These are phyloP conservation scores for Tribolium castaneum DNA, from an alignment of 1,140 invertebrate genomes.

Conservation along the genomic window DNA sequence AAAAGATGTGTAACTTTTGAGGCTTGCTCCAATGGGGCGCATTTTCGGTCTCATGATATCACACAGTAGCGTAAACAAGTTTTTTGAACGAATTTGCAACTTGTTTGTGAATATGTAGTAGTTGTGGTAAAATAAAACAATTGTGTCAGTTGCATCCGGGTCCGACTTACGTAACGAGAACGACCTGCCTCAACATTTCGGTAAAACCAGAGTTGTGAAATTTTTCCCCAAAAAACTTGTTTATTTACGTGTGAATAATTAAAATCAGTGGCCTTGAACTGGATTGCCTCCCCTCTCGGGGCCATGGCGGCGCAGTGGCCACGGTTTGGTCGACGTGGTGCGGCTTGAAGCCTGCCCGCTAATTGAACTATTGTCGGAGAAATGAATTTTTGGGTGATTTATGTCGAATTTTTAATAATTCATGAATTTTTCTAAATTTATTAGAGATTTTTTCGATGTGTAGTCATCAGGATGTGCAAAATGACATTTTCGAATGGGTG, in stretches of 20 bases:
- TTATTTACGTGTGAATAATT: neutral
- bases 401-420: neutral
- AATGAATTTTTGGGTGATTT: neutral
- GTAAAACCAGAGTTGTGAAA: slow-evolving; percentile 3
- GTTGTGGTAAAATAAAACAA: too few species aligned
- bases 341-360: neutral
- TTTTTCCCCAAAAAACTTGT: neutral
- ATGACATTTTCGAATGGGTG: neutral
- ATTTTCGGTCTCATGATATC: too few species aligned
- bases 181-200: slow-evolving; percentile 32
- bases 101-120: too few species aligned
- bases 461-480: neutral
- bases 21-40: too few species aligned
- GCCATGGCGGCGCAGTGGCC: neutral
- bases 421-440: neutral
- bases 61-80: too few species aligned
- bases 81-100: too few species aligned
- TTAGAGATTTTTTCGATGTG: neutral
- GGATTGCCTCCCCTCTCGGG: too few species aligned
- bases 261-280: neutral
- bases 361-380: neutral
- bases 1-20: too few species aligned
- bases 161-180: neutral
- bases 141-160: too few species aligned
- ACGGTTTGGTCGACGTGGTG: neutral